Conservation (phyloP, 2,888 invertebrate genomes). For the Noctua fimbriata region DNA sequence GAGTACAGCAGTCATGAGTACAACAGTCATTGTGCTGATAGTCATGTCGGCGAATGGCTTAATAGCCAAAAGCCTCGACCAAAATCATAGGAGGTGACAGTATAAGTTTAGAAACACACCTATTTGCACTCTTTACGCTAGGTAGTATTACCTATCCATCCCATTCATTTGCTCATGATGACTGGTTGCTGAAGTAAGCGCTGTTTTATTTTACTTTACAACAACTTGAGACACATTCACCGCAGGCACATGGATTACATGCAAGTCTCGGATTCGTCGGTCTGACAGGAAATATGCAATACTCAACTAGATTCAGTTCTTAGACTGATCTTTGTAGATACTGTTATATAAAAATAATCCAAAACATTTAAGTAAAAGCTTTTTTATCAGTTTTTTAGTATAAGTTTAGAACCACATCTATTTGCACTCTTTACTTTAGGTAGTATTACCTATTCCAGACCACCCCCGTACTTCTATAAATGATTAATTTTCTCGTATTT, state of each 20-base stretch:
- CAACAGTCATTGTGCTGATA: not conserved
- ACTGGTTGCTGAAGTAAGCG: constrained; percentile 2
- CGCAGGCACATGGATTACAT: constrained; percentile 30
- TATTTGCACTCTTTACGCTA: too few relatives aligned
- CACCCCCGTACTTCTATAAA: not conserved
- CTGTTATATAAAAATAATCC: not conserved
- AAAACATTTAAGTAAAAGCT: not conserved
- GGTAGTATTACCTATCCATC: too few relatives aligned
- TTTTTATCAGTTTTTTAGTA: not conserved
- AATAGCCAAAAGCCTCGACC: not conserved
- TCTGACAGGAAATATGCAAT: constrained; percentile 47
- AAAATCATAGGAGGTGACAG: too few relatives aligned
- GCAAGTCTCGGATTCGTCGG: constrained; percentile 16
- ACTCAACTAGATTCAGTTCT: constrained; percentile 21
- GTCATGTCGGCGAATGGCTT: not conserved
- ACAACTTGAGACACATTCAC: constrained; percentile 44
- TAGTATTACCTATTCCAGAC: not conserved
- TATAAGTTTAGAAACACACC: too few relatives aligned
- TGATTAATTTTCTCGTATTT: constrained; percentile 27
- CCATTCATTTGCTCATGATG: constrained; percentile 27
- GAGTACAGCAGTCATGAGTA: not conserved
- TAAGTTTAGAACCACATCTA: constrained; percentile 8
- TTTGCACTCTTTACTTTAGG: not conserved
- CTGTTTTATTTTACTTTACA: constrained; percentile 26
- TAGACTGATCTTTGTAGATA: constrained; percentile 9